phyloP scores from a whole-genome alignment of 2,797 vertebrate species.

The Sebastes iracundus region DNA sequence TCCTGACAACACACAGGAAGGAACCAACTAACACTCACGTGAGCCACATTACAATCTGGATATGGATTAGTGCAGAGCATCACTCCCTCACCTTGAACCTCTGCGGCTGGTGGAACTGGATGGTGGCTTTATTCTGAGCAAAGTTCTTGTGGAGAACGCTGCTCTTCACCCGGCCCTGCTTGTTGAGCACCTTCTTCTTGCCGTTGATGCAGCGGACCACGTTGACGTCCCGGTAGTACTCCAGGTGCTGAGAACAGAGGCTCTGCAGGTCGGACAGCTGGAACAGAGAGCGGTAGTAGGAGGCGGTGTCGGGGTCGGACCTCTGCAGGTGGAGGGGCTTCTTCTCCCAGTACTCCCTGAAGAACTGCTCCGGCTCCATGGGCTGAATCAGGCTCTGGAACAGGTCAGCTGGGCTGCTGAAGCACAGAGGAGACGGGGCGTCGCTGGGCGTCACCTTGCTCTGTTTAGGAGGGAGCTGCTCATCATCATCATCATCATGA shows the following conservation, averaged over 20 bases:
- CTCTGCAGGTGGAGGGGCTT: conserved; percentile 89
- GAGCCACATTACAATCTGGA: background rate
- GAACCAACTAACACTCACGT: background rate
- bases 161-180: conserved; percentile 84
- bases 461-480: conserved; percentile 34
- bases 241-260: conserved; percentile 81
- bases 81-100: conserved; percentile 89
- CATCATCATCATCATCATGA: background rate
- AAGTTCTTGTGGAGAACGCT: conserved; percentile 86
- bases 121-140: conserved; percentile 87
- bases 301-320: conserved; percentile 67
- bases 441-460: conserved; percentile 15
- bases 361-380: conserved; percentile 83
- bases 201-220: conserved; percentile 86
- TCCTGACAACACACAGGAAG: conserved; percentile 78
- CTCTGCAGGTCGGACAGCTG: conserved; percentile 84
- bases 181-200: conserved; percentile 89
- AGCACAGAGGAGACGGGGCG: conserved; percentile 63
- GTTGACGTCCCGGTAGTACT: conserved; percentile 87
- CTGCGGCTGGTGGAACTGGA: conserved; percentile 96
- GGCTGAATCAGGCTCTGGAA: conserved; percentile 91
- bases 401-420: conserved; percentile 80
- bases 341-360: conserved; percentile 90
- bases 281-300: conserved; percentile 88
- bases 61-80: background rate